A percentile compares a stretch with the other conserved stretches of the same genome.
These are phyloP conservation scores for Mastomys natalensis DNA, from an alignment of 2,113 vertebrate species.

Conservation along the genomic window DNA sequence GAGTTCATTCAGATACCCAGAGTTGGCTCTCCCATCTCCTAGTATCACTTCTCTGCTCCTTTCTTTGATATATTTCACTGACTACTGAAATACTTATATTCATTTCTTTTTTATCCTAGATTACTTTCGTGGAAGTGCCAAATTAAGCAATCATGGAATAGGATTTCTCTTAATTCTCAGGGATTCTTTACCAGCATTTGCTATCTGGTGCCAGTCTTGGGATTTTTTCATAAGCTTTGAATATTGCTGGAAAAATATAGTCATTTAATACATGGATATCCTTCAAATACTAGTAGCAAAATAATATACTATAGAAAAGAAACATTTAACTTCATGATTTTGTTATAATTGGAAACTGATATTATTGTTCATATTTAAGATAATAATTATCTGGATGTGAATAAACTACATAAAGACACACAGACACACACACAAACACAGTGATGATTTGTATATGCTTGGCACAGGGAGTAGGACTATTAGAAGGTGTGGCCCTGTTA, in stretches of 20 bases:
- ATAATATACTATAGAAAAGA: neutral
- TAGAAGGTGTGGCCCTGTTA: too few species aligned
- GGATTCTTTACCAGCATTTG: neutral
- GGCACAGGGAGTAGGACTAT: too few species aligned
- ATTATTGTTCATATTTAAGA: constrained; percentile 1
- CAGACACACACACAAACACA: neutral
- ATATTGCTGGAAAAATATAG: constrained; percentile 1
- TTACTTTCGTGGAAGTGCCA: neutral
- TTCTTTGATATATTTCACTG: neutral
- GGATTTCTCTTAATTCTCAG: neutral
- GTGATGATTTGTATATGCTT: too few species aligned
- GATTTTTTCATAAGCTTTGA: neutral
- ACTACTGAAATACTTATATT: neutral
- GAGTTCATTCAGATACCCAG: too few species aligned
- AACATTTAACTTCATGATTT: constrained; percentile 36
- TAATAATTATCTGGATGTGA: neutral
- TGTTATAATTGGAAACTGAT: neutral
- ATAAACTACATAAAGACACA: neutral
- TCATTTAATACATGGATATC: neutral
- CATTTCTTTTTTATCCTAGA: neutral
- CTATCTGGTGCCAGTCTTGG: neutral
- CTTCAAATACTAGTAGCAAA: constrained; percentile 17
- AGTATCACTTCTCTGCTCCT: neutral
- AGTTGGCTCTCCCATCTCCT: too few species aligned
- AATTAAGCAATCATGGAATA: constrained; percentile 4